Base-by-base conservation (phyloP, 2,888 invertebrate species). In the Cheilosia vulpina region DNA sequence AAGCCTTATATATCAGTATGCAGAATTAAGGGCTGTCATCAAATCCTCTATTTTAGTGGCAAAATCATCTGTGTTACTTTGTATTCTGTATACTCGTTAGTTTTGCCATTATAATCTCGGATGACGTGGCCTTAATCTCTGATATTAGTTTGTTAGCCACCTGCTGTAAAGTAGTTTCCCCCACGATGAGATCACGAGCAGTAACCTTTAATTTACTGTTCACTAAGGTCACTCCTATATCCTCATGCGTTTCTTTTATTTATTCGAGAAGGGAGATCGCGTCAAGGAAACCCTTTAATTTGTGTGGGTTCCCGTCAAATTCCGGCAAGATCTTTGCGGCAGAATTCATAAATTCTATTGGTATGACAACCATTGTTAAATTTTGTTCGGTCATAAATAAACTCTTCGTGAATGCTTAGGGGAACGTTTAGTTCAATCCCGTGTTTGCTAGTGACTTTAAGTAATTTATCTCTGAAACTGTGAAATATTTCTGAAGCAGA, bases 1-100 rank as follows among this genome's bases (percentile, higher is more conserved):
- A 43, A 65, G 19, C 65, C 65, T 52, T 65, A 24, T 65, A 38
- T n/a, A 66, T 24, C 55, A 55, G 17, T 53, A 66, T 4, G 66
- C 53, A 13, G 53, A 53, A 21, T 50, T 65, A 13, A 63, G 27
- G 47, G 65, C 19, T 52, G 52, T 65, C 21, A 7, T 50, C 21
- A 52, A 34, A 21, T 65, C 38, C 34, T 65, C 65, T 38, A 52
- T 31, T 31, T 63, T 31, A 13, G 17, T 31, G 27, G 31, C 62
- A 62, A 45, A 62, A 24, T 62, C 47, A 31, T 63, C 34, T 50
- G 50, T 50, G 34, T 57, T 57, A 34, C 34, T 57, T 57, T 57
- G 34, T 34, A 57, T 57, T 19, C 24, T 60, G 43, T 43, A 15
- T 50, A 19, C 52, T 43, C 24, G 41, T 24, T 6, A 63, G 7